A percentile compares a stretch with the other conserved stretches of the same genome.
These are phyloP conservation scores for Esperia sulphurella DNA, from an alignment of 2,888 invertebrate genomes.

Conservation along the genomic window DNA sequence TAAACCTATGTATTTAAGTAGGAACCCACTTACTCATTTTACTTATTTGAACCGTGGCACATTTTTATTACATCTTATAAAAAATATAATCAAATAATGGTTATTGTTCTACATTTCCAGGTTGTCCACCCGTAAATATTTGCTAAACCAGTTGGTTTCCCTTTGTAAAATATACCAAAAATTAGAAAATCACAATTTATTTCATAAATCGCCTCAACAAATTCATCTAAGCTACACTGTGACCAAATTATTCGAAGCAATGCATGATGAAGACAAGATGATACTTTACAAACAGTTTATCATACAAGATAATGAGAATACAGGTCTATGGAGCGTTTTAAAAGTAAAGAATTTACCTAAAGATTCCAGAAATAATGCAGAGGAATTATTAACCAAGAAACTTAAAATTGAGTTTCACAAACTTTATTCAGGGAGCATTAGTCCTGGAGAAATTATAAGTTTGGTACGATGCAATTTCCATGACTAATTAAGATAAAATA, in stretches of 20 bases:
- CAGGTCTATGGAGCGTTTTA: slow-evolving; percentile 40
- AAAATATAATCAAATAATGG: neutral
- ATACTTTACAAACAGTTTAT: slow-evolving; percentile 38
- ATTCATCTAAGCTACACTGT: slow-evolving; percentile 41
- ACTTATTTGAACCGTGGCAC: no score
- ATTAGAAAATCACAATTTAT: slow-evolving; percentile 30
- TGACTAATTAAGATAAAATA: no score
- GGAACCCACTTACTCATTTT: no score
- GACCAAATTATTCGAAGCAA: slow-evolving; percentile 34
- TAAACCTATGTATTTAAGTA: no score
- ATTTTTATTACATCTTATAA: no score
- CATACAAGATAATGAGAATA: slow-evolving; percentile 33
- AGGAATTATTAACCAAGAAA: slow-evolving; percentile 28
- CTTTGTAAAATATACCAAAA: slow-evolving; percentile 48
- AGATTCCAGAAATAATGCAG: slow-evolving; percentile 26
- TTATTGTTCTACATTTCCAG: neutral
- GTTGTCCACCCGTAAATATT: slow-evolving; percentile 20
- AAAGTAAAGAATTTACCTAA: slow-evolving; percentile 40
- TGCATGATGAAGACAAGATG: slow-evolving; percentile 41
- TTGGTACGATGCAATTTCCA: slow-evolving; percentile 25
- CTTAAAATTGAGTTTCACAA: slow-evolving; percentile 23
- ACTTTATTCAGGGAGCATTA: slow-evolving; percentile 8
- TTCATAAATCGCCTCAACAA: slow-evolving; percentile 47
- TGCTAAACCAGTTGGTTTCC: slow-evolving; percentile 34
- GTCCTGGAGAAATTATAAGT: slow-evolving; percentile 20